Evolutionary conservation across 1,140 invertebrate species (phyloP), one percentile per base, ranked within the genome.

Genomic region (Scaptomyza graminum): DNA sequence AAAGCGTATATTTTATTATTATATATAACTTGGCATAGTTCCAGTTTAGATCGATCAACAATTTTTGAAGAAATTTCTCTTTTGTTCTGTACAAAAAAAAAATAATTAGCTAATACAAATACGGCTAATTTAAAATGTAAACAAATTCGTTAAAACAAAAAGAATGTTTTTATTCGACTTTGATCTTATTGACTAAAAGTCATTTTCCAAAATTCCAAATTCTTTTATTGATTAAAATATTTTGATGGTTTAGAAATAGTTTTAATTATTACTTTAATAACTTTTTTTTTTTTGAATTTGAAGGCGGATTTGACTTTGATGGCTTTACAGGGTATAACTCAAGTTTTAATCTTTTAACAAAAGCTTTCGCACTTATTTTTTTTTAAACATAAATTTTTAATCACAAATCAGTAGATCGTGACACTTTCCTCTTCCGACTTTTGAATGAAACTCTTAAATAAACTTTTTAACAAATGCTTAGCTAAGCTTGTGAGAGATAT

Each of bases 11-110:
- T 0, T 31, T 5, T 3, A 12, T 31, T 47, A 5, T 9, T 47
- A 15, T 37, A 11, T 60, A 34, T 22, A 44, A 28, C 57, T 67
- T 67, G 64, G 64, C 64, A 67, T 43, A 34, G 13, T 50, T 67
- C 64, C 64, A 67, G 46, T 31, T 60, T 47, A 28, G 9, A 28
- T n/a, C 34, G 46, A 34, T 60, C 28, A 51, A 51, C 56, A 60
- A 25, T 64, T 22, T n/a, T n/a, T 41, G 5, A 41, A 41, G n/a
- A n/a, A 41, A n/a, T 34, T 34, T 34, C 9, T 34, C 28, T 28
- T 28, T 28, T 28, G 28, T 28, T 6, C 28, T 5, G 28, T 6
- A 28, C 5, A 28, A 5, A 28, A 28, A 28, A 28, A 28, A 3
- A 28, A 28, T 28, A 28, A 28, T 28, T 0, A 28, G 0, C 25